Conservation (phyloP, 2,113 vertebrate species). For the Saguinus imperator region DNA sequence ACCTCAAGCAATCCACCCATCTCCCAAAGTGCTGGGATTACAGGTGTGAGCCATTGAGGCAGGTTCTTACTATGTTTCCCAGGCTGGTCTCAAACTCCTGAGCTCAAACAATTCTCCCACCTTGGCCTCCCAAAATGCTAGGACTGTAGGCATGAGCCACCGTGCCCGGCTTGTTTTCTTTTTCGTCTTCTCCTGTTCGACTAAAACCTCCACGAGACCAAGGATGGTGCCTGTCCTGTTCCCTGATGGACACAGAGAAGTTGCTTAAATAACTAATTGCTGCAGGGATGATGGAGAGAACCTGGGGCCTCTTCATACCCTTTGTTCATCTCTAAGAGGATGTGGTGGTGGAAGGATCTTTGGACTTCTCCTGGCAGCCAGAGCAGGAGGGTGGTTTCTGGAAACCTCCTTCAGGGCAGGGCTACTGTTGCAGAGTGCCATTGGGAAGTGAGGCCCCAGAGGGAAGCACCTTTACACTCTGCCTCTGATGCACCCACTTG, state of each 20-base stretch:
- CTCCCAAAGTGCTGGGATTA: no score
- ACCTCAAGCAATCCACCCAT: no score
- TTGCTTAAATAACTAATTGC: not conserved
- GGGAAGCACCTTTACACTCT: not conserved
- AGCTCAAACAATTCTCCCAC: no score
- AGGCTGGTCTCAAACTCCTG: no score
- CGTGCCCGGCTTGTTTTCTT: no score
- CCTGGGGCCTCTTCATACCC: fast-evolving
- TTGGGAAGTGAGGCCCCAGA: not conserved
- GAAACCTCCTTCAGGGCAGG: not conserved
- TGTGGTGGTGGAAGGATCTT: not conserved
- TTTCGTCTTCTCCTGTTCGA: not conserved
- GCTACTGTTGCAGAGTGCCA: no score
- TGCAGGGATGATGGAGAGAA: not conserved
- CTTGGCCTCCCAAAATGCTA: no score
- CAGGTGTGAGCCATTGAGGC: no score
- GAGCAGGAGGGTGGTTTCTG: not conserved
- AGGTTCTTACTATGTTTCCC: no score
- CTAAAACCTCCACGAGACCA: not conserved
- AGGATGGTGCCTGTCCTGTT: not conserved
- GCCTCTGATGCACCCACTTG: no score
- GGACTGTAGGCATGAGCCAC: no score
- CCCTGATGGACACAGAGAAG: not conserved
- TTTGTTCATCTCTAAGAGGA: not conserved
- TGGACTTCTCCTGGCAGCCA: not conserved